phyloP scores from a whole-genome alignment of 2,113 vertebrate genomes.

The Osmerus mordax region DNA sequence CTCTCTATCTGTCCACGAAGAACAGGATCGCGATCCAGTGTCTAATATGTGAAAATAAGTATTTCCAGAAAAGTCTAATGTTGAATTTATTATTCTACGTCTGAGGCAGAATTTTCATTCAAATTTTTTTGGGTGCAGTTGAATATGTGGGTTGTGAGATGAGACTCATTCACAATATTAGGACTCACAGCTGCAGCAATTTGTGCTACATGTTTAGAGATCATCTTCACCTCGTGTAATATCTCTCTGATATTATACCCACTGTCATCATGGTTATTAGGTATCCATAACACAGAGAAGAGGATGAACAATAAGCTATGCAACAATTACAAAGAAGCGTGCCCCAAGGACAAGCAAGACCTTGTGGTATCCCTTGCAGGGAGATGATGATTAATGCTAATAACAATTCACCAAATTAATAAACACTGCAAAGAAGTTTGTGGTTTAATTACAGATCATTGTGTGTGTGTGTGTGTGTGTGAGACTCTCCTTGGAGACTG shows the following conservation, averaged over 20 bases:
- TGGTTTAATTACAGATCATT: conserved; percentile 43
- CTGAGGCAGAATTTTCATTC: too few relatives aligned
- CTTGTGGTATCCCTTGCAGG: neutral
- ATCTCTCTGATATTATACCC: neutral
- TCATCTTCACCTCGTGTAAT: too few relatives aligned
- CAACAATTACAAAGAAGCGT: neutral
- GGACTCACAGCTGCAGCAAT: too few relatives aligned
- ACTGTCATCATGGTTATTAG: neutral
- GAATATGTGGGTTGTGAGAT: too few relatives aligned
- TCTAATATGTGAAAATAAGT: neutral
- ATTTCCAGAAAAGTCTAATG: neutral
- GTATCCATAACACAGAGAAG: neutral
- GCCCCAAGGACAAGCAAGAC: neutral
- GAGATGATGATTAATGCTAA: conserved; percentile 22
- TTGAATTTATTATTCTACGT: too few relatives aligned
- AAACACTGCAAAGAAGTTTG: conserved; percentile 42
- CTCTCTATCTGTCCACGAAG: neutral
- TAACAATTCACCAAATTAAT: conserved; percentile 54
- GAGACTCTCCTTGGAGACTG: conserved; percentile 45
- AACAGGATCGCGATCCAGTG: neutral
- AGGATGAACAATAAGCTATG: neutral
- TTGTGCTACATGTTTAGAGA: neutral
- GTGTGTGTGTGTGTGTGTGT: conserved; percentile 7
- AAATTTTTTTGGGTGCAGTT: too few relatives aligned
- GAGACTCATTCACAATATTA: too few relatives aligned